Evolutionary conservation across 2,797 vertebrate genomes (phyloP).

Genomic region (Decapterus maruadsi): DNA sequence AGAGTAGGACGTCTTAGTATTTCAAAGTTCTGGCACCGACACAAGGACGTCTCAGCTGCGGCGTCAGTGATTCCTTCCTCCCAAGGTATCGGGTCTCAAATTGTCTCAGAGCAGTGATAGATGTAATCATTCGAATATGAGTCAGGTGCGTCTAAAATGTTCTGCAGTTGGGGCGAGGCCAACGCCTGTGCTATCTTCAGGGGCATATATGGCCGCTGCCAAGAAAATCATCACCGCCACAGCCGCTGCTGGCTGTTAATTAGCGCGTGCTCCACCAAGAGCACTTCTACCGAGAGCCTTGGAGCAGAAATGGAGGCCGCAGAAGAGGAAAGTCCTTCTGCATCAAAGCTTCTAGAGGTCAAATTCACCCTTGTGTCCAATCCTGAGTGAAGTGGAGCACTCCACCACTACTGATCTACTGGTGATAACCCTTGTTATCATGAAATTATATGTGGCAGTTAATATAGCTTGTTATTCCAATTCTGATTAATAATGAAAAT

Average conservation of each 20-base stretch:
- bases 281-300: conserved; percentile 67
- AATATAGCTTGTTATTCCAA: conserved; percentile 11
- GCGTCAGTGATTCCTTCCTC: conserved; percentile 42
- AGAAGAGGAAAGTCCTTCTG: conserved; percentile 67
- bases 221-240: conserved; percentile 70
- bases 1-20: conserved; percentile 29
- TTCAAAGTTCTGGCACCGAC: conserved; percentile 36
- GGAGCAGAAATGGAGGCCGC: conserved; percentile 65
- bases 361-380: conserved; percentile 48
- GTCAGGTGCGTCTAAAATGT: conserved; percentile 68
- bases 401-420: neutral
- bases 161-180: conserved; percentile 61
- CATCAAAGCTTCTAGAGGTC: conserved; percentile 53
- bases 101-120: conserved; percentile 50
- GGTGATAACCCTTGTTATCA: neutral
- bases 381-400: conserved; percentile 40
- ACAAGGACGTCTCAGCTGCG: conserved; percentile 26
- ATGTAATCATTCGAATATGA: conserved; percentile 55
- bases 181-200: conserved; percentile 64
- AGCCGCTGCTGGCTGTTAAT: conserved; percentile 79
- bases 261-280: conserved; percentile 75
- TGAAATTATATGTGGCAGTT: conserved; percentile 21
- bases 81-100: conserved; percentile 49
- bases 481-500: conserved; percentile 18
- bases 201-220: conserved; percentile 62